A percentile compares a stretch with the other conserved stretches of the same genome.
Conservation (phyloP, 2,113 vertebrate genomes). For the Cygnus buccinator region DNA sequence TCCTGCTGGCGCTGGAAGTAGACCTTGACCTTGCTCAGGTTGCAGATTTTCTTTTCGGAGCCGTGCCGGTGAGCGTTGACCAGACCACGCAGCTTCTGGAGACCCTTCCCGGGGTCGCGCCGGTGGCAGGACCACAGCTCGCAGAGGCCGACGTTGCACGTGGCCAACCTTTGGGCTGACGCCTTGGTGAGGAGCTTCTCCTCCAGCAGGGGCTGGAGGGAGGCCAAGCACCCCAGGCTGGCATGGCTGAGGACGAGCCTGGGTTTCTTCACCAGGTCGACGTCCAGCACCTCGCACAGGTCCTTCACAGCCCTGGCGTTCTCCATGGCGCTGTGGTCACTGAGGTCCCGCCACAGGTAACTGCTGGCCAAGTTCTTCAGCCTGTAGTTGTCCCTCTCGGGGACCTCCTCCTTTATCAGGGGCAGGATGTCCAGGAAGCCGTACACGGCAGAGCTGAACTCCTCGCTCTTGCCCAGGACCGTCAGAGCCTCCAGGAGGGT, state of each 20-base stretch:
- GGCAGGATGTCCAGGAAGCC: slow-evolving; percentile 61
- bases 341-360: slow-evolving; percentile 18
- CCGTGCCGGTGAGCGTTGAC: not conserved
- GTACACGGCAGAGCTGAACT: not conserved
- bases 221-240: slow-evolving; percentile 32
- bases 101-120: not conserved
- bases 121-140: not conserved
- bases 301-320: not conserved
- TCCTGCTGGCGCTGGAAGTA: not conserved
- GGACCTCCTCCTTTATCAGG: slow-evolving; percentile 39
- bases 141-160: not conserved
- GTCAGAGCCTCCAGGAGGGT: slow-evolving; percentile 19
- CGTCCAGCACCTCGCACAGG: slow-evolving; percentile 16
- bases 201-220: slow-evolving; percentile 52
- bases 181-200: not conserved
- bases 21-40: not conserved
- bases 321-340: not conserved
- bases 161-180: slow-evolving; percentile 32
- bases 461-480: not conserved
- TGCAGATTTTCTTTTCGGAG: not conserved
- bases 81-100: not conserved
- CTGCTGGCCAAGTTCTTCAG: slow-evolving; percentile 38
- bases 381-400: not conserved
- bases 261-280: not conserved
- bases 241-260: not conserved